Evolutionary conservation across 2,113 vertebrate genomes (phyloP).

Genomic region (Gila orcuttii): DNA sequence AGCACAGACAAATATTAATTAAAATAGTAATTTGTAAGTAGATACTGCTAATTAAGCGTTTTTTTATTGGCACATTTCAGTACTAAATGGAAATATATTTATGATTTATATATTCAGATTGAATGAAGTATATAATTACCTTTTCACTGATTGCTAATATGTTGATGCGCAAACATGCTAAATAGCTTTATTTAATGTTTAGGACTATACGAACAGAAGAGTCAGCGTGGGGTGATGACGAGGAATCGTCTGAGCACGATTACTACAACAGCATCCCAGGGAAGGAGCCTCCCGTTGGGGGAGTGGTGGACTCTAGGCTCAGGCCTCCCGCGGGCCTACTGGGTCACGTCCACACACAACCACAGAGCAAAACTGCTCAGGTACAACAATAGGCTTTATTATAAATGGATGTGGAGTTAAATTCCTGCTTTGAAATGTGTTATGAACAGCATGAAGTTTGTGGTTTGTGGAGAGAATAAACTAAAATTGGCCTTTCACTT

Average conservation of each 20-base stretch:
- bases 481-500: not conserved
- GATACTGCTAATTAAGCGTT: not conserved
- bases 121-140: not conserved
- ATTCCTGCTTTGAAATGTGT: not conserved
- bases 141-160: not conserved
- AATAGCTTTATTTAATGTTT: not conserved
- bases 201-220: conserved; percentile 82
- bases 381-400: conserved; percentile 62
- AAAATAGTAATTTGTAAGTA: not conserved
- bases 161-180: not conserved
- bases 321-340: conserved; percentile 58
- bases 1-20: not conserved
- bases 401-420: not conserved
- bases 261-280: conserved; percentile 98
- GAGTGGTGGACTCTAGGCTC: conserved; percentile 88
- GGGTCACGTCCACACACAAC: conserved; percentile 76
- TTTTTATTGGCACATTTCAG: not conserved
- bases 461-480: not conserved
- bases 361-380: conserved; percentile 71
- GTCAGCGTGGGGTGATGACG: conserved; percentile 84
- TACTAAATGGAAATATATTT: not conserved
- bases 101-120: not conserved
- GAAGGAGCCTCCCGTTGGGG: conserved; percentile 90
- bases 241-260: conserved; percentile 78
- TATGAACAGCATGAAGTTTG: not conserved